These are phyloP conservation scores for Hylomyscus alleni DNA, from an alignment of 2,797 vertebrate genomes.

Conservation along the genomic window DNA sequence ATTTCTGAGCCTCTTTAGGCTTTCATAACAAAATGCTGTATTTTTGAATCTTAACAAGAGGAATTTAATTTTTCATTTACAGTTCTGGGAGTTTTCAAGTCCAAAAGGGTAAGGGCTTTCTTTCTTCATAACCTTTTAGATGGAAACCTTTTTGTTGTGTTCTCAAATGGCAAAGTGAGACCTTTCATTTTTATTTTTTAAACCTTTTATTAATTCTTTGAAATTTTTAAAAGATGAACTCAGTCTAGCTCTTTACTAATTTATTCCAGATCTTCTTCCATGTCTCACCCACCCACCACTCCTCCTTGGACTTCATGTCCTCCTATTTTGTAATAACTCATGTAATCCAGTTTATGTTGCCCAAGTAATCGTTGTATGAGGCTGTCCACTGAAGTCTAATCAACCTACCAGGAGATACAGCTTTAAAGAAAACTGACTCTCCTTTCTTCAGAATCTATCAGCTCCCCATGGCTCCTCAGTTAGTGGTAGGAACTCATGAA, in stretches of 20 bases:
- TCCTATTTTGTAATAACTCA: not conserved
- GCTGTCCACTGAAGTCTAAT: too few relatives aligned
- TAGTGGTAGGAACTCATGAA: not conserved
- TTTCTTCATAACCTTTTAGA: slow-evolving; percentile 7
- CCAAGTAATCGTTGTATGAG: not conserved
- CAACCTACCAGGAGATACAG: not conserved
- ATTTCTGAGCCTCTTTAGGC: not conserved
- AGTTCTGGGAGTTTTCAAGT: not conserved
- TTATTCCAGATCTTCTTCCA: not conserved
- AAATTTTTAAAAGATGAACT: not conserved
- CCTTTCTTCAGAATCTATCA: not conserved
- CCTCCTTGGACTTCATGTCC: not conserved
- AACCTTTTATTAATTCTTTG: not conserved
- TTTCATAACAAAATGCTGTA: slow-evolving; percentile 34
- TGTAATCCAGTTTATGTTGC: not conserved
- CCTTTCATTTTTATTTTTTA: not conserved
- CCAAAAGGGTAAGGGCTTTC: not conserved
- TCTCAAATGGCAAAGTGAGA: not conserved
- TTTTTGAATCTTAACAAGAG: not conserved
- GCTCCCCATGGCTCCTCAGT: too few relatives aligned
- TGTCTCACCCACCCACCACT: too few relatives aligned
- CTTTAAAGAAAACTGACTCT: not conserved
- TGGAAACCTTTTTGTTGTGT: not conserved
- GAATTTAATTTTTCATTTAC: slow-evolving; percentile 31
- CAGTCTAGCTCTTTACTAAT: not conserved